These are phyloP conservation scores for Andinoacara biseriatus DNA, from an alignment of 2,113 vertebrate species.

Conservation along the genomic window DNA sequence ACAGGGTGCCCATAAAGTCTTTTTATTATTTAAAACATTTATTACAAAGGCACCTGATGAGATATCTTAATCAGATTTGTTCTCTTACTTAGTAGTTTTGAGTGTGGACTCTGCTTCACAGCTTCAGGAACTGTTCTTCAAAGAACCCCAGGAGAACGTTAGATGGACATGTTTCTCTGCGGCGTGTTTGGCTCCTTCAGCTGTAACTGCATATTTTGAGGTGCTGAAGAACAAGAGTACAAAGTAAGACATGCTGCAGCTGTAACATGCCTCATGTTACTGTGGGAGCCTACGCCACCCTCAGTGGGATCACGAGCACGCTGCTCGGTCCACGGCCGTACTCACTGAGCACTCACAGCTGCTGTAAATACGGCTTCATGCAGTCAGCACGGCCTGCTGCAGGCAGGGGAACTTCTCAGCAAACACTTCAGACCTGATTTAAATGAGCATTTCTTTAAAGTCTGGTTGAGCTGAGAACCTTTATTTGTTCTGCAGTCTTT, in stretches of 20 bases:
- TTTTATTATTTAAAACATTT: too few relatives aligned
- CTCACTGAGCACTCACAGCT: too few relatives aligned
- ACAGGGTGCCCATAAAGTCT: too few relatives aligned
- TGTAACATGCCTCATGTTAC: too few relatives aligned
- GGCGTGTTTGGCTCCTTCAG: neutral
- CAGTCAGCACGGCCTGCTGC: neutral
- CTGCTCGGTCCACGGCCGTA: too few relatives aligned
- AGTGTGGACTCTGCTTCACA: neutral
- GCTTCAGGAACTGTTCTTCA: neutral
- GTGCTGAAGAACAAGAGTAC: too few relatives aligned
- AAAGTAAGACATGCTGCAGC: neutral
- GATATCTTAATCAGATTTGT: too few relatives aligned
- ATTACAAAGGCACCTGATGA: too few relatives aligned
- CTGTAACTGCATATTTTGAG: neutral
- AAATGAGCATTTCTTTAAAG: neutral
- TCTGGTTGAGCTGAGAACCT: neutral
- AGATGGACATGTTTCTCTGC: neutral
- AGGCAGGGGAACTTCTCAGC: neutral
- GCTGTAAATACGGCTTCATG: neutral
- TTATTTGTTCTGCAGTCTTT: neutral
- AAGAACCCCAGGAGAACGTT: neutral
- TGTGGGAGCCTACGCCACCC: too few relatives aligned
- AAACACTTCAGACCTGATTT: neutral
- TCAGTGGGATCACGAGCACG: too few relatives aligned
- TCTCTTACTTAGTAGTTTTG: too few relatives aligned